phyloP scores from a whole-genome alignment of 64 coral and sea anemone species.

The Montipora efflorescens region DNA sequence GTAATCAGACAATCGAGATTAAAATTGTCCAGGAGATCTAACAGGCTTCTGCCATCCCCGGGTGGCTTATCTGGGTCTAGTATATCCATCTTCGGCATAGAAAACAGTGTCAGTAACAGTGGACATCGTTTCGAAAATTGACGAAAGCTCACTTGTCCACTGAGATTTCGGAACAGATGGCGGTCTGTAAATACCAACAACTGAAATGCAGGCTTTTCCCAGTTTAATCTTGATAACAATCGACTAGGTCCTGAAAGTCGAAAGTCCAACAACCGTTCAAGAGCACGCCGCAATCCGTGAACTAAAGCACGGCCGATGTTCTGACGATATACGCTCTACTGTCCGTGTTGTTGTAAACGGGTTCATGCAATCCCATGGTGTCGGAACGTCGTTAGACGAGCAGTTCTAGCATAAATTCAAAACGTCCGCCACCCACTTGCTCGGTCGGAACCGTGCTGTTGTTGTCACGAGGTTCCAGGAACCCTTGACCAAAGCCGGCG shows the following conservation, averaged over 20 bases:
- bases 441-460: no score
- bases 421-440: no score
- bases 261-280: no score
- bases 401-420: no score
- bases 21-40: constrained; percentile 6
- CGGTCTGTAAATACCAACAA: constrained; percentile 41
- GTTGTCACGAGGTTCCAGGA: no score
- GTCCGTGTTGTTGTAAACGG: no score
- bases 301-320: no score
- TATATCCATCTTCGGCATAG: background rate
- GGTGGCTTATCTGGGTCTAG: constrained; percentile 21
- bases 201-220: background rate
- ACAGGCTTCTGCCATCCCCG: background rate
- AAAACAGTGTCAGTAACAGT: background rate
- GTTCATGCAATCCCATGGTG: no score
- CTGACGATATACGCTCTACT: no score
- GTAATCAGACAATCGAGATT: constrained; percentile 7
- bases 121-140: background rate
- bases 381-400: no score
- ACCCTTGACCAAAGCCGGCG: no score
- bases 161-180: constrained; percentile 4
- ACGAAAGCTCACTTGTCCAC: background rate
- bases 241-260: background rate
- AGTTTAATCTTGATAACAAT: background rate
- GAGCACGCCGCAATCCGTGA: no score